Percentiles rank a stretch among this genome's conserved stretches.
These are phyloP conservation scores for Prietella phreatophila DNA, from an alignment of 2,113 vertebrate species.

Conservation along the genomic window DNA sequence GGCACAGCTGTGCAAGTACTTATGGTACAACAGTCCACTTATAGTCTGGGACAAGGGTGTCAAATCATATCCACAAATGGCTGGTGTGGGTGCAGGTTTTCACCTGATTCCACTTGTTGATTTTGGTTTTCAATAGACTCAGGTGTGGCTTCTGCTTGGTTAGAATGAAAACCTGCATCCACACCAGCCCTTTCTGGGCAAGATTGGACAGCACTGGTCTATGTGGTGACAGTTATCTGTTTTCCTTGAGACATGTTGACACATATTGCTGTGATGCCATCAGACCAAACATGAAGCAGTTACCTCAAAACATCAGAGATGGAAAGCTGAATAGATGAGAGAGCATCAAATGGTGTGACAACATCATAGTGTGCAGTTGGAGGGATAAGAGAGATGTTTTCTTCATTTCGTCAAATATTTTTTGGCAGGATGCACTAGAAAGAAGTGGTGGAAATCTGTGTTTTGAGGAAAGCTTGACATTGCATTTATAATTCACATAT, in stretches of 20 bases:
- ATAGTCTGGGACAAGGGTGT: not conserved
- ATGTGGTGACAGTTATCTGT: not conserved
- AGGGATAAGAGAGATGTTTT: not conserved
- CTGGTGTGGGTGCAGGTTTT: no score
- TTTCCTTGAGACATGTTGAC: not conserved
- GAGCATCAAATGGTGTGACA: not conserved
- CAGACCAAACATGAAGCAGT: not conserved
- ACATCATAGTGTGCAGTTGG: not conserved
- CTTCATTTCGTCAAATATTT: not conserved
- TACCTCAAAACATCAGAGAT: not conserved
- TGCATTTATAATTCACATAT: not conserved
- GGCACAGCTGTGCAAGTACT: not conserved
- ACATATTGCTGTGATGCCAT: not conserved
- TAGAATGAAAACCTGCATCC: no score
- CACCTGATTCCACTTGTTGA: no score
- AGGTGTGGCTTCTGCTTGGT: no score
- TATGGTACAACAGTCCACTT: not conserved
- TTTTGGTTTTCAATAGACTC: no score
- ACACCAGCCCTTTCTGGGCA: no score
- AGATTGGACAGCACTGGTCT: no score
- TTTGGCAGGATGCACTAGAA: not conserved
- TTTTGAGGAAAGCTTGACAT: not conserved
- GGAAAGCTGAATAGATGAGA: not conserved
- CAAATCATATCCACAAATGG: no score
- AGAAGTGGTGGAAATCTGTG: not conserved